Evolutionary conservation across 2,888 invertebrate species (phyloP).

Genomic region (Trisateles emortualis): DNA sequence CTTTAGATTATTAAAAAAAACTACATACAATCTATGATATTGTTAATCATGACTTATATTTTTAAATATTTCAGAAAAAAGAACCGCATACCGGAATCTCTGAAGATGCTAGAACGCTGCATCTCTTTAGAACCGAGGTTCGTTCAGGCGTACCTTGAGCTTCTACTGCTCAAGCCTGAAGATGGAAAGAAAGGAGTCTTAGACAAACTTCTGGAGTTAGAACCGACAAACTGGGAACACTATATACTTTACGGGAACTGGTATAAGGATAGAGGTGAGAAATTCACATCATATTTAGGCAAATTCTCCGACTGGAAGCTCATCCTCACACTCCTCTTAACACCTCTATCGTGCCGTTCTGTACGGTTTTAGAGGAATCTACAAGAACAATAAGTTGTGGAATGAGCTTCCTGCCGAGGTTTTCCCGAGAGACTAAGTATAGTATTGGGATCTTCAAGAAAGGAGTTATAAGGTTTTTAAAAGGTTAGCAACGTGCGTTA

Average conservation of each 20-base stretch:
- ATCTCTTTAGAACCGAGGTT: slow-evolving; percentile 89
- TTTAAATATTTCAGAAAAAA: slow-evolving; percentile 84
- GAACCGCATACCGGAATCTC: slow-evolving; percentile 88
- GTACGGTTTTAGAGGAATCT: too few species aligned
- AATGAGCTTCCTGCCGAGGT: too few species aligned
- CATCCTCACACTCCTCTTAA: too few species aligned
- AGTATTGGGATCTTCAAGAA: too few species aligned
- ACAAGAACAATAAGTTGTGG: too few species aligned
- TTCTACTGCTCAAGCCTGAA: slow-evolving; percentile 86
- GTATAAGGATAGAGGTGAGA: slow-evolving; percentile 88
- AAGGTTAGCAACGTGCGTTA: too few species aligned
- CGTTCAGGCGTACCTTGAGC: slow-evolving; percentile 90
- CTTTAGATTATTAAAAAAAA: too few species aligned
- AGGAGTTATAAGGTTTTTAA: too few species aligned
- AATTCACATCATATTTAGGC: too few species aligned
- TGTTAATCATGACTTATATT: not conserved
- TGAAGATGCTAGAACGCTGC: slow-evolving; percentile 90
- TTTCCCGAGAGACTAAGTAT: too few species aligned
- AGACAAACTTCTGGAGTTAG: slow-evolving; percentile 88
- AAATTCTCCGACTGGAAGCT: too few species aligned
- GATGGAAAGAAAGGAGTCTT: slow-evolving; percentile 86
- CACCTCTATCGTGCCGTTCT: too few species aligned
- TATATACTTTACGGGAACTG: slow-evolving; percentile 91
- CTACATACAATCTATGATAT: not conserved
- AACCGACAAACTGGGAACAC: slow-evolving; percentile 90